Evolutionary conservation across 2,113 vertebrate genomes (phyloP).

Genomic region (Peromyscus maniculatus): DNA sequence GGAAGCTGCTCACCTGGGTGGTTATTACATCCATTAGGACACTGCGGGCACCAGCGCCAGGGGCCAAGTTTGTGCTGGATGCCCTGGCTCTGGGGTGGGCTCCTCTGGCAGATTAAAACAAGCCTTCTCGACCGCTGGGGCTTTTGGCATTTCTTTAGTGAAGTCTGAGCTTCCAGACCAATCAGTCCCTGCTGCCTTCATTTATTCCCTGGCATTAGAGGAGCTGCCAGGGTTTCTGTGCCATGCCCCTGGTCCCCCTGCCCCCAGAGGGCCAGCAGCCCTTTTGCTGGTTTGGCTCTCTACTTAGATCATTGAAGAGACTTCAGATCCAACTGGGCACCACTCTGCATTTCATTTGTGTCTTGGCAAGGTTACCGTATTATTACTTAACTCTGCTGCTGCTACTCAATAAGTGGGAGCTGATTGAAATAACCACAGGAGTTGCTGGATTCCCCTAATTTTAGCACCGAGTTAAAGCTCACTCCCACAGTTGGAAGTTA

Average conservation of each 20-base stretch:
- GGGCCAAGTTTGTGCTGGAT: conserved; percentile 37
- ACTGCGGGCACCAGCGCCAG: not conserved
- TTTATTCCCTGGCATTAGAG: not conserved
- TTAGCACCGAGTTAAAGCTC: conserved; percentile 83
- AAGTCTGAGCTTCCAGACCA: conserved; percentile 28
- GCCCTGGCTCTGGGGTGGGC: not conserved
- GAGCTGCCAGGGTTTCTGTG: conserved; percentile 11
- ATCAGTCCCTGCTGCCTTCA: not conserved
- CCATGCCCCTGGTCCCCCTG: conserved; percentile 48
- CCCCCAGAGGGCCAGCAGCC: conserved; percentile 50
- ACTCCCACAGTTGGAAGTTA: conserved; percentile 84
- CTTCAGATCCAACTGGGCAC: conserved; percentile 79
- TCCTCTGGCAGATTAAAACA: conserved; percentile 24
- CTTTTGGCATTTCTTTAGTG: conserved; percentile 55
- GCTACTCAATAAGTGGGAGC: conserved; percentile 82
- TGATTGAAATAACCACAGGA: conserved; percentile 85
- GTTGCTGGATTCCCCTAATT: conserved; percentile 83
- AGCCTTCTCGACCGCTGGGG: not conserved
- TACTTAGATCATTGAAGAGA: conserved; percentile 79
- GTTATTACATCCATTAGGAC: not conserved
- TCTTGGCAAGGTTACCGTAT: conserved; percentile 82
- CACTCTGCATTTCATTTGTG: conserved; percentile 78
- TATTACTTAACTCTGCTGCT: conserved; percentile 83
- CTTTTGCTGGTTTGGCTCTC: conserved; percentile 75
- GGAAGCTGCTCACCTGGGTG: conserved; percentile 11